Evolutionary conservation across 2,888 invertebrate genomes (phyloP), one percentile per base, ranked within the genome.

Genomic region (Steromphala cineraria): DNA sequence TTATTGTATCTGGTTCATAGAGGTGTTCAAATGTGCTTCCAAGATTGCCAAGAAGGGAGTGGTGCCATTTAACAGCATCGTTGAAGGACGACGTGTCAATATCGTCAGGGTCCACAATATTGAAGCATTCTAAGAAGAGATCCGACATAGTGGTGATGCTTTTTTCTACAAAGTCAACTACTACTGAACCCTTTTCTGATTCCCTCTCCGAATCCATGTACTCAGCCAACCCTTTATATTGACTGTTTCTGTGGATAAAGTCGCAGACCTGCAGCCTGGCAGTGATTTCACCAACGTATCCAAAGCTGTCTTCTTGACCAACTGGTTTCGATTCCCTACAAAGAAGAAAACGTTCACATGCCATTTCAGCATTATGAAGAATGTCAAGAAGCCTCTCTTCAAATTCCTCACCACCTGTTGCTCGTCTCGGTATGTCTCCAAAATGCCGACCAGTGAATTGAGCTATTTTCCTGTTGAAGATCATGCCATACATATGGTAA

Each of bases 401-500:
- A 46, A 82, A 82, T 0, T 67, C 13, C 19, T 77, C 78, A 0
- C 21, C 40, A 1, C 36, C 21, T 21, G 78, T 75, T n/a, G 53
- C 28, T 2, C 67, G 24, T n/a, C 62, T 53, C 53, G 81, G 78
- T 53, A 56, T 81, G 67, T 82, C 80, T 21, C 55, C 53, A 21
- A 55, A 40, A 21, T 19, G 46, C n/a, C 52, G 67, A 17, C 83
- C 83, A 19, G 82, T 85, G 24, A 80, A 82, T 24, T 53, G 67
- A 46, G 81, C 31, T 10, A 85, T 74, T 71, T 80, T 78, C 24
- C 56, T 53, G 13, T 62, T 56, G 52, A 80, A 76, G 67, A 86
- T 79, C 19, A 53, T 86, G 0, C 85, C 87, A 62, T 84, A 87
- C 83, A 87, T 87, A 53, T 87, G 87, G 36, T 86, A 85, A 8